Evolutionary conservation across 2,888 invertebrate genomes (phyloP).

Genomic region (Leucania comma): DNA sequence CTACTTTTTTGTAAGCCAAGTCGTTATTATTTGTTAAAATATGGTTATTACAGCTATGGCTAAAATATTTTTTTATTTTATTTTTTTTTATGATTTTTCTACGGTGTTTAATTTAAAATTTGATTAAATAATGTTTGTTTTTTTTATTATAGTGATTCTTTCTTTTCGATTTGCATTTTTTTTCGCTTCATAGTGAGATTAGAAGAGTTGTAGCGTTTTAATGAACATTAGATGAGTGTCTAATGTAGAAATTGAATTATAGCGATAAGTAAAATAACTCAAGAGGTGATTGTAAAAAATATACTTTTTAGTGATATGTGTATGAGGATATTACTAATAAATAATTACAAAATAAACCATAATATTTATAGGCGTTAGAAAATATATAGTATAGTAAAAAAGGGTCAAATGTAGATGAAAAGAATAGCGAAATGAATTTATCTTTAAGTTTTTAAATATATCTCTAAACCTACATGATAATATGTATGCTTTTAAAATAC

Average conservation of each 20-base stretch:
- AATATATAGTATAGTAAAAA: slow-evolving; percentile 1
- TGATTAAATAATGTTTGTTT: neutral
- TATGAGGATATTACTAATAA: neutral
- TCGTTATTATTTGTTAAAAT: neutral
- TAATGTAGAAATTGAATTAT: neutral
- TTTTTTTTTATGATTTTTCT: neutral
- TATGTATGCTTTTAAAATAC: slow-evolving; percentile 1
- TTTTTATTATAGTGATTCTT: neutral
- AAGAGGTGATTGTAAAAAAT: neutral
- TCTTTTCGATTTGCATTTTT: neutral
- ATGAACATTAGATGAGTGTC: neutral
- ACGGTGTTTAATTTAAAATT: neutral
- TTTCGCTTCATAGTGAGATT: neutral
- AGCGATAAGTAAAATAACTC: neutral
- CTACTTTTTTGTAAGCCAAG: neutral
- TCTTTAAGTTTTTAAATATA: neutral
- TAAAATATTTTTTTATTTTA: neutral
- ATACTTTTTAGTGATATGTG: neutral
- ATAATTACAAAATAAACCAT: neutral
- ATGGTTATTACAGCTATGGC: slow-evolving; percentile 1
- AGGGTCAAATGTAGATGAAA: neutral
- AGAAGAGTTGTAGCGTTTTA: neutral
- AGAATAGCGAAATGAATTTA: neutral
- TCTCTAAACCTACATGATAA: slow-evolving; percentile 6
- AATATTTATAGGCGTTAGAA: slow-evolving; percentile 1